Evolutionary conservation across 2,113 vertebrate species (phyloP).

Genomic region (Naja naja): DNA sequence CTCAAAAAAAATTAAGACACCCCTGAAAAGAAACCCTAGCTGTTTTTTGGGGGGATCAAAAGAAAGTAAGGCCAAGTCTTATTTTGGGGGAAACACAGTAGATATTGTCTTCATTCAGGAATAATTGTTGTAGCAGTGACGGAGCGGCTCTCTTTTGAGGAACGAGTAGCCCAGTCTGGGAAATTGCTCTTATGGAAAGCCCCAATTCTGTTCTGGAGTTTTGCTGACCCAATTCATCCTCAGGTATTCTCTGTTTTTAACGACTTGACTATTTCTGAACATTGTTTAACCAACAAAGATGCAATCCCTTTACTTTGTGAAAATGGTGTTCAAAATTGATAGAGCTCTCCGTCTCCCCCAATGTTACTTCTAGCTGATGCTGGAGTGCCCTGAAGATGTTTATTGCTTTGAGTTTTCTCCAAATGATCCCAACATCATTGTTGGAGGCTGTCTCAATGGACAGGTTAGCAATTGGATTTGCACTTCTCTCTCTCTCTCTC

Average conservation of each 20-base stretch:
- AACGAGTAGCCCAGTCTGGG: constrained; percentile 63
- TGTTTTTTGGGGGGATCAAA: too few species aligned
- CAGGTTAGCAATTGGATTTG: constrained; percentile 73
- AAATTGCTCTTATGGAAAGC: constrained; percentile 69
- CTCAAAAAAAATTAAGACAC: too few species aligned
- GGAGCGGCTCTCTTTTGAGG: constrained; percentile 62
- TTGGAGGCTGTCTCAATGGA: constrained; percentile 87
- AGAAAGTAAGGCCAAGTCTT: too few species aligned
- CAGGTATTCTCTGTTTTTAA: constrained; percentile 73
- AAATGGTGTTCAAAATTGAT: constrained; percentile 20
- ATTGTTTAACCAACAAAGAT: constrained; percentile 20
- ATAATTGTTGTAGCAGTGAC: constrained; percentile 81
- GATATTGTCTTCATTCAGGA: constrained; percentile 68
- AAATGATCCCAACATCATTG: constrained; percentile 86
- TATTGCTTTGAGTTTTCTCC: constrained; percentile 88
- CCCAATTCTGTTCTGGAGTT: constrained; percentile 83
- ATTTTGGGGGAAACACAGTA: too few species aligned
- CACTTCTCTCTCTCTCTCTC: background rate
- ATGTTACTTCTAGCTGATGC: constrained; percentile 75
- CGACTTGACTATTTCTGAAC: background rate
- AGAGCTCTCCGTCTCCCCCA: background rate
- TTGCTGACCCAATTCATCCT: constrained; percentile 79
- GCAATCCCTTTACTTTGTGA: constrained; percentile 14
- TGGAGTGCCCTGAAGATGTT: constrained; percentile 87
- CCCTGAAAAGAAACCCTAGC: too few species aligned